Percentiles rank a stretch among this genome's conserved stretches.
phyloP scores from a whole-genome alignment of 2,797 vertebrate species.

The Trachurus trachurus region DNA sequence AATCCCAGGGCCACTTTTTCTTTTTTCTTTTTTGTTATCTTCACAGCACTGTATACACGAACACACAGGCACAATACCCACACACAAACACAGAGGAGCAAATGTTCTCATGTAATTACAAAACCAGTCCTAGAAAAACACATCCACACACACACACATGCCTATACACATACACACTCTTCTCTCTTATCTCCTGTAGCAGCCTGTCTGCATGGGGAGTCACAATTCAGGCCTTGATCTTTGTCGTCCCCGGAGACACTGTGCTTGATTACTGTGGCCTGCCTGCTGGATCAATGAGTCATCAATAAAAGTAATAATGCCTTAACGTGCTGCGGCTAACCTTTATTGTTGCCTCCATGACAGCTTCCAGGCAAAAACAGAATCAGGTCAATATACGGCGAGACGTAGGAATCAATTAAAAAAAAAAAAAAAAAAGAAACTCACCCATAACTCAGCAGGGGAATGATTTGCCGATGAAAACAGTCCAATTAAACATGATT shows the following conservation, averaged over 20 bases:
- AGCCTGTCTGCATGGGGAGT: conserved; percentile 50
- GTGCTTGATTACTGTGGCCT: conserved; percentile 69
- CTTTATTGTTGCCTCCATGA: conserved; percentile 61
- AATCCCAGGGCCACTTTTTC: conserved; percentile 19
- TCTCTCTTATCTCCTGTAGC: conserved; percentile 52
- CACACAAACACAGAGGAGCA: conserved; percentile 17
- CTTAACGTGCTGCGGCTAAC: conserved; percentile 58
- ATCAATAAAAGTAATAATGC: conserved; percentile 79
- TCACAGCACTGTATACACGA: conserved; percentile 4
- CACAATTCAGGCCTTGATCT: conserved; percentile 68
- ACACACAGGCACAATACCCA: conserved; percentile 5
- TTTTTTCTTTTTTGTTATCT: neutral
- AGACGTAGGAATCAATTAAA: conserved; percentile 39
- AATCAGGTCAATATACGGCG: conserved; percentile 62
- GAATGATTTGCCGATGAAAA: conserved; percentile 69
- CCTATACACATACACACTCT: conserved; percentile 1
- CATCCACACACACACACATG: conserved; percentile 6
- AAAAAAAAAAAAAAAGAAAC: conserved; percentile 29
- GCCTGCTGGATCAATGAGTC: conserved; percentile 72
- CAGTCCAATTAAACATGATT: conserved; percentile 47
- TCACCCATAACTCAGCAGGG: conserved; percentile 51
- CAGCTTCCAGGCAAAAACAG: conserved; percentile 39
- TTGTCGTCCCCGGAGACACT: conserved; percentile 48
- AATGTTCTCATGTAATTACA: conserved; percentile 43
- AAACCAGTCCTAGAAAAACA: conserved; percentile 33